These are phyloP conservation scores for Erpetoichthys calabaricus DNA, from an alignment of 2,797 vertebrate genomes.

Conservation along the genomic window DNA sequence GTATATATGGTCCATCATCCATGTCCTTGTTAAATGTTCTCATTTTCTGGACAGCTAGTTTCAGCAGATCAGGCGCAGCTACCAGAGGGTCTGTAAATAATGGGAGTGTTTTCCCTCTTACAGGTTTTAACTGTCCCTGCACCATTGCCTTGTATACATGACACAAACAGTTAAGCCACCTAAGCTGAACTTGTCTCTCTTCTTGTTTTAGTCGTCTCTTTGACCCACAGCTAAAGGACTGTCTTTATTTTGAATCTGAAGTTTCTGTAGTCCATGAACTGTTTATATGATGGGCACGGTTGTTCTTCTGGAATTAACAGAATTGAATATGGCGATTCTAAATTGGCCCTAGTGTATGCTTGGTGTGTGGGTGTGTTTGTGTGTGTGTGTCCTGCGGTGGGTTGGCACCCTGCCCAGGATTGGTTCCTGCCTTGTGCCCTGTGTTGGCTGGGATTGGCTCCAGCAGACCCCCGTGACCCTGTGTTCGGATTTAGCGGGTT, in stretches of 20 bases:
- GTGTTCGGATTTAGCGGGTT: too few relatives aligned
- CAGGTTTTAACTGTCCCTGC: too few relatives aligned
- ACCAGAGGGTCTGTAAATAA: conserved; percentile 3
- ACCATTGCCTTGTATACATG: too few relatives aligned
- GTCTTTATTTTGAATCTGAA: conserved; percentile 12
- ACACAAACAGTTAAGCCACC: too few relatives aligned
- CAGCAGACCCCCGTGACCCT: too few relatives aligned
- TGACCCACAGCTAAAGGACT: conserved; percentile 15
- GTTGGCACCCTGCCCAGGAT: too few relatives aligned
- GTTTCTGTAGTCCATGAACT: conserved; percentile 17
- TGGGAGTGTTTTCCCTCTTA: not conserved
- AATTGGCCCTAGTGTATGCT: too few relatives aligned
- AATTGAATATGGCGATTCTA: too few relatives aligned
- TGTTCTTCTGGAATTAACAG: conserved; percentile 11
- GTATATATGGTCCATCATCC: conserved; percentile 10
- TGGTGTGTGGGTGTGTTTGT: too few relatives aligned
- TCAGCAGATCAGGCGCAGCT: conserved; percentile 9
- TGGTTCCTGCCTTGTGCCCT: too few relatives aligned
- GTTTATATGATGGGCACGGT: conserved; percentile 16
- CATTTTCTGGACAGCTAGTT: conserved; percentile 16
- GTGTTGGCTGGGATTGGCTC: too few relatives aligned
- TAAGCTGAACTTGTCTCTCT: not conserved
- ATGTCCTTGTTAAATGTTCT: conserved; percentile 15
- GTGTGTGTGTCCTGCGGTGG: too few relatives aligned
- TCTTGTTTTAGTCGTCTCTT: conserved; percentile 7